Conservation (phyloP, 2,888 invertebrate species). For the Graphium colonna region DNA sequence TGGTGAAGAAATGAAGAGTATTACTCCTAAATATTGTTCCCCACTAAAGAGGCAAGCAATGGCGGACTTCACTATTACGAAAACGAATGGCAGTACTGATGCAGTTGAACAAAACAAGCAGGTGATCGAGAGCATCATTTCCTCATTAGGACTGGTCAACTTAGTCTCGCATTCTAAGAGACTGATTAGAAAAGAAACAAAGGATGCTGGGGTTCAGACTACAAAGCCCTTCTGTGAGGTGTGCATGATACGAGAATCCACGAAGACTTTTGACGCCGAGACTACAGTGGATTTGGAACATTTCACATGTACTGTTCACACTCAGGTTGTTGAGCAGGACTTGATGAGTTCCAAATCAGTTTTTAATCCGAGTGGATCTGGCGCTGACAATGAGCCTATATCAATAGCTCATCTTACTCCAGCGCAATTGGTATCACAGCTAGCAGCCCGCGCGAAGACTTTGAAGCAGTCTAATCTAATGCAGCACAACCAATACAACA, state of each 20-base stretch:
- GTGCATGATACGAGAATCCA: constrained; percentile 62
- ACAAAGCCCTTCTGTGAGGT: constrained; percentile 59
- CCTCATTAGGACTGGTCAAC: constrained; percentile 54
- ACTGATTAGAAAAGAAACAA: constrained; percentile 46
- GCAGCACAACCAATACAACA: constrained; percentile 30
- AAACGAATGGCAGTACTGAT: constrained; percentile 35
- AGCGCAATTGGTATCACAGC: constrained; percentile 68
- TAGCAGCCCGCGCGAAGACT: constrained; percentile 70
- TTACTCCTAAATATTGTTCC: constrained; percentile 57
- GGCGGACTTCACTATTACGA: constrained; percentile 62
- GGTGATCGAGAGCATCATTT: constrained; percentile 59
- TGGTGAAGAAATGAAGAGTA: constrained; percentile 43
- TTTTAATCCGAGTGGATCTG: constrained; percentile 61
- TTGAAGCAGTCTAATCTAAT: constrained; percentile 50
- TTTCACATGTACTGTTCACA: constrained; percentile 56
- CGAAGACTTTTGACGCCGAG: constrained; percentile 37
- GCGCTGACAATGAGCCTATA: constrained; percentile 52
- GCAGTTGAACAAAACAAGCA: constrained; percentile 57
- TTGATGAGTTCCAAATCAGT: constrained; percentile 60
- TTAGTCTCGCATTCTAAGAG: constrained; percentile 52
- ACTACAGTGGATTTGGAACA: constrained; percentile 51
- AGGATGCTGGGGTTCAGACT: constrained; percentile 65
- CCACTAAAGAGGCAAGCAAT: constrained; percentile 63
- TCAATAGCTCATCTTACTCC: constrained; percentile 72
- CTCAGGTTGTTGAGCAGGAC: constrained; percentile 69